Conservation (phyloP, 2,797 vertebrate species). For the Meda fulgida region DNA sequence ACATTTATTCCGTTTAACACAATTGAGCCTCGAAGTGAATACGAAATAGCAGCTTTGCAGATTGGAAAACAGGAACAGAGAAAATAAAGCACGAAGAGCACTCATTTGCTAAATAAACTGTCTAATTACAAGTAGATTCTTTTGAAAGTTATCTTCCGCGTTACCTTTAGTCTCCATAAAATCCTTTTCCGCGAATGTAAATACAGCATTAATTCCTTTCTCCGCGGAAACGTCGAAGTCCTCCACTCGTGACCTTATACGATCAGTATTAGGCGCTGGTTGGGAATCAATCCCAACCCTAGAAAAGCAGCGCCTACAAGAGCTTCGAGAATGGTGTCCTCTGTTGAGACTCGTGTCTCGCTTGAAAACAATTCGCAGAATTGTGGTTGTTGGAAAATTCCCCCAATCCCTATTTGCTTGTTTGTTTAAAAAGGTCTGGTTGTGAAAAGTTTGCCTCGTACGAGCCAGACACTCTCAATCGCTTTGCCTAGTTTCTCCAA, state of each 20-base stretch:
- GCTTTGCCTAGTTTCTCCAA: slow-evolving; percentile 71
- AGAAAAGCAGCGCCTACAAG: slow-evolving; percentile 58
- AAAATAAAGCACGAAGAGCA: not conserved
- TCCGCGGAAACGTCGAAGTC: slow-evolving; percentile 66
- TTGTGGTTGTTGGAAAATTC: slow-evolving; percentile 48
- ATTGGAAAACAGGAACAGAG: slow-evolving; percentile 9
- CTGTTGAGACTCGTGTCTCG: slow-evolving; percentile 64
- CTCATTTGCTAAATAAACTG: slow-evolving; percentile 20
- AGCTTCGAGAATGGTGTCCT: slow-evolving; percentile 65
- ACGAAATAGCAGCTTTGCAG: not conserved
- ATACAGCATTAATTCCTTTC: slow-evolving; percentile 67
- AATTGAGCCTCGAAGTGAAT: not conserved
- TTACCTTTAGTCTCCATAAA: slow-evolving; percentile 81
- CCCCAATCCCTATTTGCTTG: slow-evolving; percentile 56
- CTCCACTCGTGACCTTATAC: slow-evolving; percentile 62
- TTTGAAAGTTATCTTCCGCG: slow-evolving; percentile 48
- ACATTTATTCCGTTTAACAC: not conserved
- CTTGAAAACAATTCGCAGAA: slow-evolving; percentile 64
- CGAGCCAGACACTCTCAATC: slow-evolving; percentile 61
- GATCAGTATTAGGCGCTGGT: slow-evolving; percentile 35
- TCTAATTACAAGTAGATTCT: slow-evolving; percentile 70
- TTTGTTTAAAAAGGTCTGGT: slow-evolving; percentile 52
- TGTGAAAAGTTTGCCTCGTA: slow-evolving; percentile 70
- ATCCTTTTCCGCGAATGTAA: slow-evolving; percentile 54
- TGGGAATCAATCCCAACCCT: slow-evolving; percentile 60